Conservation (phyloP, 2,888 invertebrate genomes). For the Mythimna albipuncta region DNA sequence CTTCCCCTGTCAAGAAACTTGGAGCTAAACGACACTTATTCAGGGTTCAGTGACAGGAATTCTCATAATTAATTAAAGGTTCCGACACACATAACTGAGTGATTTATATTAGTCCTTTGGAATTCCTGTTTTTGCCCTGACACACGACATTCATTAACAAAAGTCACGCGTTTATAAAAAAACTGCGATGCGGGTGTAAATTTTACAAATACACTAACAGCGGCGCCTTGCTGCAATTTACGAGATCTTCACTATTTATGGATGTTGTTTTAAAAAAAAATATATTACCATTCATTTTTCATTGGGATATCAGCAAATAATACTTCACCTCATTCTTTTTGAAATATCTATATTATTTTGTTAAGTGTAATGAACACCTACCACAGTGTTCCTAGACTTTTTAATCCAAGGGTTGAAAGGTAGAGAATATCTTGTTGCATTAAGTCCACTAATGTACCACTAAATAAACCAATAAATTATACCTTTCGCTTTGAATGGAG, state of each 20-base stretch:
- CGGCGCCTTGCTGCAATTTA: constrained; percentile 32
- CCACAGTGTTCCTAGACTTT: too few species aligned
- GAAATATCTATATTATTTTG: too few species aligned
- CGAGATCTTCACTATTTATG: constrained; percentile 12
- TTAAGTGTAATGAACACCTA: too few species aligned
- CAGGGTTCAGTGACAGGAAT: constrained; percentile 79
- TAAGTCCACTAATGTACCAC: too few species aligned
- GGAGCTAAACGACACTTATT: constrained; percentile 39
- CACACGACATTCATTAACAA: constrained; percentile 85
- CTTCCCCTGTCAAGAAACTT: constrained; percentile 32
- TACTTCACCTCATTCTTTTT: too few species aligned
- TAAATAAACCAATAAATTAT: too few species aligned
- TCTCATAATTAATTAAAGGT: constrained; percentile 85
- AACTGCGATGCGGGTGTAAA: constrained; percentile 56
- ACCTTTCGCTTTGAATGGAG: too few species aligned
- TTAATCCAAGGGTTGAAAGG: too few species aligned
- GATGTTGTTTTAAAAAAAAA: too few species aligned
- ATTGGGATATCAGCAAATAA: too few species aligned
- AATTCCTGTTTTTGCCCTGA: constrained; percentile 83
- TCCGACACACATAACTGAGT: constrained; percentile 77
- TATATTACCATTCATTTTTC: too few species aligned
- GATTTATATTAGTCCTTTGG: constrained; percentile 81
- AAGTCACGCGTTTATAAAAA: constrained; percentile 58
- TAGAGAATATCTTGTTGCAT: too few species aligned
- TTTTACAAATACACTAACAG: constrained; percentile 54